Evolutionary conservation across 2,888 invertebrate genomes (phyloP).

Genomic region (Oligia fasciuncula): DNA sequence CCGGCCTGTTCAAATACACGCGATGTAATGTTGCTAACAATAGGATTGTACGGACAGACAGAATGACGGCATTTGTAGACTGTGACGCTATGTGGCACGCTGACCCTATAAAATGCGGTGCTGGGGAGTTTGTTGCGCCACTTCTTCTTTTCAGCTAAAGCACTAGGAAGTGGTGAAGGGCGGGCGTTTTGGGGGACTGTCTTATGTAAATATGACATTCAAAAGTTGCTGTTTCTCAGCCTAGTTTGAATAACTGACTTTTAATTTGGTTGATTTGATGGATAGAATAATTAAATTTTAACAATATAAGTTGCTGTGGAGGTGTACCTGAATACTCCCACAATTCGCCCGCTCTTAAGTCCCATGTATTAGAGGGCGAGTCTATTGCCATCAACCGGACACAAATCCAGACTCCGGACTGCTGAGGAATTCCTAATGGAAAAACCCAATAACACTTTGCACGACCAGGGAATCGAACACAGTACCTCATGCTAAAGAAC

Average conservation of each 20-base stretch:
- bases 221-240: no score
- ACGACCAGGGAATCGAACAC: not conserved
- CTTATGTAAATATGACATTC: not conserved
- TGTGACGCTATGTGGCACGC: conserved; percentile 11
- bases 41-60: conserved; percentile 43
- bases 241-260: not conserved
- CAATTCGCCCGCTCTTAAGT: not conserved
- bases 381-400: not conserved
- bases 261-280: not conserved
- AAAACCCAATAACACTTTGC: not conserved
- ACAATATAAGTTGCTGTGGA: not conserved
- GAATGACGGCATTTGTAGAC: conserved; percentile 32
- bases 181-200: not conserved
- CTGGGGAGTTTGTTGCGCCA: not conserved
- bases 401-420: not conserved
- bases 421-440: no score
- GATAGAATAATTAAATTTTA: not conserved
- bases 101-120: not conserved
- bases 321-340: not conserved
- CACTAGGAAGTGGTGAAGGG: not conserved
- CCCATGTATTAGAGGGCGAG: not conserved
- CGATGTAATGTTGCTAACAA: conserved; percentile 46
- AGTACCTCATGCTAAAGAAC: not conserved
- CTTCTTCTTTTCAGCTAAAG: not conserved
- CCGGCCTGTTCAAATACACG: conserved; percentile 34